These are phyloP conservation scores for Crocallis elinguaria DNA, from an alignment of 2,888 invertebrate species.

Conservation along the genomic window DNA sequence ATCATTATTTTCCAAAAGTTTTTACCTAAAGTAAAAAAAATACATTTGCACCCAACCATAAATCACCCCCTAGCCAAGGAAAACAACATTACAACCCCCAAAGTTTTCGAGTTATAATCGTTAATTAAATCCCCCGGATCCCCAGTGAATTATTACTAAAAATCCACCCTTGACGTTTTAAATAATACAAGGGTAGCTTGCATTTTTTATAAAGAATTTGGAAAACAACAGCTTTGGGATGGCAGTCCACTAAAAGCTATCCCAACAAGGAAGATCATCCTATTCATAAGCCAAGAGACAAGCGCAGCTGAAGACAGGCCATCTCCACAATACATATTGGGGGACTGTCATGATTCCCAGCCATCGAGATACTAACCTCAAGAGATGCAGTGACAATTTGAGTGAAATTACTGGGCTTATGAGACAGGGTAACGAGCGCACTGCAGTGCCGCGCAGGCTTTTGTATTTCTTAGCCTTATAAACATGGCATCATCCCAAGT, in stretches of 20 bases:
- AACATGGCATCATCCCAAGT: too few species aligned
- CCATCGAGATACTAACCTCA: too few species aligned
- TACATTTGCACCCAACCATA: slow-evolving; percentile 25
- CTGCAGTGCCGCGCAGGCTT: too few species aligned
- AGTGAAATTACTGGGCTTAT: too few species aligned
- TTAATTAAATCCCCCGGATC: slow-evolving; percentile 62
- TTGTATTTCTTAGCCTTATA: too few species aligned
- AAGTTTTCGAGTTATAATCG: slow-evolving; percentile 60
- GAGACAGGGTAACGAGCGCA: too few species aligned
- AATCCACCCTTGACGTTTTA: slow-evolving; percentile 43
- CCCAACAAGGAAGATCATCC: neutral
- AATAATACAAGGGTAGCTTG: slow-evolving; percentile 20
- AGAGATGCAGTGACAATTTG: too few species aligned
- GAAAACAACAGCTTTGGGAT: slow-evolving; percentile 15
- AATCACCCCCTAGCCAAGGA: slow-evolving; percentile 33
- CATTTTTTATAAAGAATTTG: slow-evolving; percentile 26
- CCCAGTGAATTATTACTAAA: slow-evolving; percentile 56
- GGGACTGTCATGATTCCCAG: too few species aligned
- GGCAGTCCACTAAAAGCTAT: neutral
- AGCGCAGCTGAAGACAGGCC: too few species aligned
- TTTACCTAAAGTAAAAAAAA: slow-evolving; percentile 25
- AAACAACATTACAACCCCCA: slow-evolving; percentile 50
- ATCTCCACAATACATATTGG: too few species aligned
- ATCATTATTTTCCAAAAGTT: slow-evolving; percentile 9
- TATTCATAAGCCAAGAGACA: neutral